Evolutionary conservation across 2,797 vertebrate species (phyloP), one percentile per base, ranked within the genome.

Genomic region (Scomberomorus guttatus): DNA sequence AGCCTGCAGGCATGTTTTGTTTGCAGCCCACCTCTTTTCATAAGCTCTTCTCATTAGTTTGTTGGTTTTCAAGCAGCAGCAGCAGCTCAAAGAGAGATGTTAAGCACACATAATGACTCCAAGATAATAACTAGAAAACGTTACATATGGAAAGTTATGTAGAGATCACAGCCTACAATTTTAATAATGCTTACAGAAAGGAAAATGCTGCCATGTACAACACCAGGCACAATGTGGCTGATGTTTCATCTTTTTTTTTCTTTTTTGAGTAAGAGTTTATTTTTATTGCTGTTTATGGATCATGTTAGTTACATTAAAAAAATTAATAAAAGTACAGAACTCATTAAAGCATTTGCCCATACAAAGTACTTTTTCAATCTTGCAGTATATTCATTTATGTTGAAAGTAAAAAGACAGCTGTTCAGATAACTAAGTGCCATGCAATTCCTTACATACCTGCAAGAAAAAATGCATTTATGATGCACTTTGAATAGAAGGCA

Each of bases 61-160:
- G 39, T 83, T 87, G 77, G 29, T 81, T 91, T 52, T 79, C 44
- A 46, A 74, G 27, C 77, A 61, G 80, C 77, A 44, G 76, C 79
- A 72, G 69, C 71, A 56, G 77, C 80, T 83, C 79, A 70, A 82
- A 81, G 52, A 82, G 56, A 61, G 59, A 87, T 81, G 80, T 73
- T 81, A 74, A 81, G 59, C 66, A 62, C 79, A 72, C 82, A 86
- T 79, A 86, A 87, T 63, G 57, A 29, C 76, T 78, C 24, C 37
- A 60, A 87, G 83, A 84, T 79, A 75, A 82, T 84, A 75, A 80
- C 69, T 59, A 67, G 11, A 60, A 72, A 64, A 63, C 76, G 58
- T 82, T 90, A 62, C 86, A 90, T 84, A 89, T 88, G 75, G 82
- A 91, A 72, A 77, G 84, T 66, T 61, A 74, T 77, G 50, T 77